A percentile compares a stretch with the other conserved stretches of the same genome.
Evolutionary conservation across 2,888 invertebrate genomes (phyloP).

Genomic region (Tethea ocularis): DNA sequence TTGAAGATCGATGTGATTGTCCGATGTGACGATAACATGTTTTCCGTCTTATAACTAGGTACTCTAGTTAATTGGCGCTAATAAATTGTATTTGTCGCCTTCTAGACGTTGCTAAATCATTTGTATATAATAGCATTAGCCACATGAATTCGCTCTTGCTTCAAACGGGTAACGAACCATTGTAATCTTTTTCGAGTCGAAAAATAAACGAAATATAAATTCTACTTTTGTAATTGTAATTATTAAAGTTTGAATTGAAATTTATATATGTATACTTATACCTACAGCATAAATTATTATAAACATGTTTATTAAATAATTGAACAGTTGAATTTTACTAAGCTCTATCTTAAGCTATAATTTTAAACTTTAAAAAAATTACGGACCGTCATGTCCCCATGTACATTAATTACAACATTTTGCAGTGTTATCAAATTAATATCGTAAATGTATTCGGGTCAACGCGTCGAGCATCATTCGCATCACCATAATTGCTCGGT

Average conservation of each 20-base stretch:
- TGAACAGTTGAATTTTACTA: too few species aligned
- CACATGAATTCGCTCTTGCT: background rate
- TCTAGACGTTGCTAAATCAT: background rate
- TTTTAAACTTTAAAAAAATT: background rate
- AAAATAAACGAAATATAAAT: too few species aligned
- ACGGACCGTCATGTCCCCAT: background rate
- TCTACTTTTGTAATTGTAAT: too few species aligned
- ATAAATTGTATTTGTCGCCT: background rate
- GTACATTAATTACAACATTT: constrained; percentile 2
- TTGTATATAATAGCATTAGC: background rate
- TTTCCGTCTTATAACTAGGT: background rate
- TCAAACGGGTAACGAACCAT: too few species aligned
- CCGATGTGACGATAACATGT: background rate
- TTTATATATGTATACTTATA: too few species aligned
- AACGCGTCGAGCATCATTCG: constrained; percentile 26
- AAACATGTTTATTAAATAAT: too few species aligned
- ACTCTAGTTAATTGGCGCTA: background rate
- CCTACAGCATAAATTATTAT: too few species aligned
- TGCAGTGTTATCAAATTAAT: constrained; percentile 33
- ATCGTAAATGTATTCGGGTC: constrained; percentile 26
- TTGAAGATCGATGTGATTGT: background rate
- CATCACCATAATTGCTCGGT: constrained; percentile 29
- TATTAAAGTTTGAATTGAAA: too few species aligned
- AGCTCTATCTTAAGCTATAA: background rate
- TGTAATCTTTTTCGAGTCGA: too few species aligned